These are phyloP conservation scores for Sinohyriopsis cumingii DNA, from an alignment of 2,888 invertebrate genomes.

Conservation along the genomic window DNA sequence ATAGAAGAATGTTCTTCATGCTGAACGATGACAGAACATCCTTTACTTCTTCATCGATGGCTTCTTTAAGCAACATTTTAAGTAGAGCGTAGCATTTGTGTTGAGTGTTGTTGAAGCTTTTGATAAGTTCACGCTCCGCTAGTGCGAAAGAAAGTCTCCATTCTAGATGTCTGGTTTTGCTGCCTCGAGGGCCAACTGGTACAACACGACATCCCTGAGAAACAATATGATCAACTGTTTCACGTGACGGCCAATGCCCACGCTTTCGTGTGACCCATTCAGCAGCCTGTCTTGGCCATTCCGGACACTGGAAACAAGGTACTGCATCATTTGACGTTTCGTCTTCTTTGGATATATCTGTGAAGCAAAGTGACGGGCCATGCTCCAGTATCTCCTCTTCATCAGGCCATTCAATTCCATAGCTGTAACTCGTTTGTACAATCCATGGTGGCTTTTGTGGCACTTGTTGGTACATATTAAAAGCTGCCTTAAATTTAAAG, in stretches of 20 bases:
- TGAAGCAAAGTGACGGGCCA: slow-evolving; percentile 13
- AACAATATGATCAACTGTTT: slow-evolving; percentile 5
- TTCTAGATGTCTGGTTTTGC: slow-evolving; percentile 4
- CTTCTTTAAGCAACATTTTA: slow-evolving; percentile 20
- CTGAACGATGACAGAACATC: slow-evolving; percentile 7
- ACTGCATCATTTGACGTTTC: slow-evolving; percentile 11
- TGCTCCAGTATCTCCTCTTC: slow-evolving; percentile 15
- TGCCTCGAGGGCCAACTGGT: slow-evolving; percentile 15
- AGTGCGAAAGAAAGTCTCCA: slow-evolving; percentile 24
- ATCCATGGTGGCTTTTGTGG: slow-evolving; percentile 15
- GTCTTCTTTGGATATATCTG: slow-evolving; percentile 13
- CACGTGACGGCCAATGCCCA: slow-evolving; percentile 5
- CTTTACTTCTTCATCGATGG: slow-evolving; percentile 1
- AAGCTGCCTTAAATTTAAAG: slow-evolving; percentile 12
- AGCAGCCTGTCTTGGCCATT: slow-evolving; percentile 12
- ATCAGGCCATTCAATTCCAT: slow-evolving; percentile 13
- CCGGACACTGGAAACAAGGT: slow-evolving; percentile 6
- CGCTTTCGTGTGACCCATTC: slow-evolving; percentile 9
- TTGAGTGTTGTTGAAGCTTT: slow-evolving; percentile 21
- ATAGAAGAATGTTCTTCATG: slow-evolving; percentile 10
- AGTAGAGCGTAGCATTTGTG: slow-evolving; percentile 15
- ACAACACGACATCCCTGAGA: slow-evolving; percentile 13
- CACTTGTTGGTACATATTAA: slow-evolving; percentile 8
- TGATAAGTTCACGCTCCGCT: slow-evolving; percentile 14
- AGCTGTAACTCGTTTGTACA: slow-evolving; percentile 12